Base-by-base conservation (phyloP, 2,113 vertebrate species). In the Phyllostomus hastatus region DNA sequence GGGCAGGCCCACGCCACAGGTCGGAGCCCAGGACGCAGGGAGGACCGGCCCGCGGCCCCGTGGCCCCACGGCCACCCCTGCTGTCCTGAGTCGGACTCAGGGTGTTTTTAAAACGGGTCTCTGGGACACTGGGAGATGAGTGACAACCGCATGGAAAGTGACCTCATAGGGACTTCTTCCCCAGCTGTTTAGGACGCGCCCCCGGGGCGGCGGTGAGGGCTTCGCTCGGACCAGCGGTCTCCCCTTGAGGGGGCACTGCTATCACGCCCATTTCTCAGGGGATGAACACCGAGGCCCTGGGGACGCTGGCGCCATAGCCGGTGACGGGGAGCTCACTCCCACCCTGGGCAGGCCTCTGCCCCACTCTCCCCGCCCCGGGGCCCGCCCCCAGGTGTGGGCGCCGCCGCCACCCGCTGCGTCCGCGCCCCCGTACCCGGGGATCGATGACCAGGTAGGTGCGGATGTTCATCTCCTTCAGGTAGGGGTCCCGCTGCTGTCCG, bases 391-490 rank as follows among this genome's bases (percentile, higher is more conserved):
- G 52, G 33, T 1, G 5, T 0, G 17, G 69, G 28, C n/a, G 12
- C n/a, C n/a, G 20, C n/a, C 2, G 26, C 4, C 2, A 20, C 4
- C 48, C 4, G 41, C 69, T 2, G 2, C 24, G 0, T 15, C 48
- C 0, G 1, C 22, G 57, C n/a, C 86, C 38, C 26, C 98, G 41
- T 98, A 99, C 99, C 98, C 99, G 98, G 43, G 99, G 99, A 95
- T 99, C 99, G 28, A 99, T 98, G 97, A 99, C 99, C 92, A 99
- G 98, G 97, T 99, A 99, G 2, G 99, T 99, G 57, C 90, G 99
- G 96, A 99, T 98, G 82, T 99, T 99, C 98, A 99, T 99, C 97
- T 99, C 99, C 92, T 99, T 99, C 41, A 99, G 98, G 98, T 99
- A 99, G 38, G 99, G 96, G 97, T 99, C 99, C 48, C 99, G 98